Percentiles rank a stretch among this genome's conserved stretches.
Conservation (phyloP, 2,113 vertebrate genomes). For the Pipra filicauda region DNA sequence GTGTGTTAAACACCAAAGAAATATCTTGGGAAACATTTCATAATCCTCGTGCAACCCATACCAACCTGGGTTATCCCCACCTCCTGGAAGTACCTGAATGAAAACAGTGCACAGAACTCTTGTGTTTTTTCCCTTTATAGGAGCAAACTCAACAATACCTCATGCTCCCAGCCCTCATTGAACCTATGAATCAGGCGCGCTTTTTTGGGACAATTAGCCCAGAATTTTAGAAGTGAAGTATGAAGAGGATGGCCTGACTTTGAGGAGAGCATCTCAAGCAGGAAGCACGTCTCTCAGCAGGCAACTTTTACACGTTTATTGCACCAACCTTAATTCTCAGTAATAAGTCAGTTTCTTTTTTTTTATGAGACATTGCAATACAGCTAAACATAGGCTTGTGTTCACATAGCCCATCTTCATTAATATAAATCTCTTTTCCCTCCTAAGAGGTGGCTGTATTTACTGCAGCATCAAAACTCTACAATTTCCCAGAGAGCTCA, state of each 20-base stretch:
- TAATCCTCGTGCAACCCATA: not conserved
- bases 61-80: not conserved
- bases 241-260: rapidly evolving
- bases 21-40: not conserved
- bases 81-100: not conserved
- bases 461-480: not conserved
- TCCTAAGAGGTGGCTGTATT: not conserved
- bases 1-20: not conserved
- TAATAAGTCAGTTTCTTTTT: not conserved
- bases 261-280: not conserved
- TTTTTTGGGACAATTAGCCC: not conserved
- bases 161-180: not conserved
- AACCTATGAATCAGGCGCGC: not conserved
- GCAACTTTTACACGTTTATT: not conserved
- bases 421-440: not conserved
- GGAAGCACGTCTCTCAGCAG: rapidly evolving
- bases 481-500: not conserved
- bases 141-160: not conserved
- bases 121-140: not conserved
- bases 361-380: not conserved
- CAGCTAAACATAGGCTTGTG: not conserved
- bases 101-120: not conserved
- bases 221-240: not conserved
- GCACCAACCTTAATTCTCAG: not conserved
- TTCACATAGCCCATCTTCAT: not conserved